phyloP scores from a whole-genome alignment of 2,797 vertebrate species.

The Luscinia megarhynchos region DNA sequence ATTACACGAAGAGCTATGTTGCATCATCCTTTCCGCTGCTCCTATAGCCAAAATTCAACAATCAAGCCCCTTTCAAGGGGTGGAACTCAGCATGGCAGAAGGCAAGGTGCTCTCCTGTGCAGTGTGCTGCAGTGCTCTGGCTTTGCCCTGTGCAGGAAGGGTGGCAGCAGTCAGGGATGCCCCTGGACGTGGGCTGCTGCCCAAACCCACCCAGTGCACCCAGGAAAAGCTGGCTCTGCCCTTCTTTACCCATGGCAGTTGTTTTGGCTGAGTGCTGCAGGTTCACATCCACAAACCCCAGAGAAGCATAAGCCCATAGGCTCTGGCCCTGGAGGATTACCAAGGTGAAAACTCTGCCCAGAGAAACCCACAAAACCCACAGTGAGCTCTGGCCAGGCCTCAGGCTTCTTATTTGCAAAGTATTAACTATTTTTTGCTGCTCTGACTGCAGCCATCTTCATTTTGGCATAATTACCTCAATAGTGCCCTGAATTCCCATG shows the following conservation, averaged over 20 bases:
- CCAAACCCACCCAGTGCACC: neutral
- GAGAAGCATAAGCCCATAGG: neutral
- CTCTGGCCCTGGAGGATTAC: neutral
- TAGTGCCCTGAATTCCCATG: neutral
- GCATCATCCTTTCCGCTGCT: too few relatives aligned
- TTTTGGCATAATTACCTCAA: conserved; percentile 27
- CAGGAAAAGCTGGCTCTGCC: neutral
- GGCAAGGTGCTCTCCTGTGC: neutral
- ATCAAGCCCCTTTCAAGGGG: neutral
- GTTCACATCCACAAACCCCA: neutral
- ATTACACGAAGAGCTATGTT: too few relatives aligned
- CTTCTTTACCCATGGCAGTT: neutral
- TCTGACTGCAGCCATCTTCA: neutral
- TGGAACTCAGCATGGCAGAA: neutral
- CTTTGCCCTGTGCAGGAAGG: neutral
- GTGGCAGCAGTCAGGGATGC: neutral
- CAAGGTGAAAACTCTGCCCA: neutral
- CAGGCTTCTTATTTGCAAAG: neutral
- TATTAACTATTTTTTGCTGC: neutral
- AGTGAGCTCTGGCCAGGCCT: accelerated
- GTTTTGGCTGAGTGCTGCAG: neutral
- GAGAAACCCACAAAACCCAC: neutral
- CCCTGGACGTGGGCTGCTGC: neutral
- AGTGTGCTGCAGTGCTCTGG: neutral
- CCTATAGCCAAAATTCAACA: too few relatives aligned